These are phyloP conservation scores for Conomelus anceps DNA, from an alignment of 2,888 invertebrate genomes.

Conservation along the genomic window DNA sequence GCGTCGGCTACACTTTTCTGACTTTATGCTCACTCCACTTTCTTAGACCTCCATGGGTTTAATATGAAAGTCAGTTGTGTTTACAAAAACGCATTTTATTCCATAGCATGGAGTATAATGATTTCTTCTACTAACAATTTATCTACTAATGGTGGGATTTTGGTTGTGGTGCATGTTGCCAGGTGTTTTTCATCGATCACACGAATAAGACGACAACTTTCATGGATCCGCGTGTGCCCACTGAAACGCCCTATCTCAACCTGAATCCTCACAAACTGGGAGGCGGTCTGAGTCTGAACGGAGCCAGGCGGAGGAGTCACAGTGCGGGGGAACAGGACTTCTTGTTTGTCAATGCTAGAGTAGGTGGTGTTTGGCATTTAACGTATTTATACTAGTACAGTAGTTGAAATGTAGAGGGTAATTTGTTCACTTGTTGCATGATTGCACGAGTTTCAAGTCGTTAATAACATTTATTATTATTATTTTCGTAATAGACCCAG, in stretches of 20 bases:
- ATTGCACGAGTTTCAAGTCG: too few species aligned
- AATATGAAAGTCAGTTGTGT: too few species aligned
- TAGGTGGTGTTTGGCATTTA: too few species aligned
- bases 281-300: slow-evolving; percentile 26
- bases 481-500: too few species aligned
- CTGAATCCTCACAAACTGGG: slow-evolving; percentile 43
- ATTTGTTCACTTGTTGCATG: too few species aligned
- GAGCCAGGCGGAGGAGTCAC: slow-evolving; percentile 38
- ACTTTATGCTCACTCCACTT: too few species aligned
- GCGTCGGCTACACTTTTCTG: too few species aligned
- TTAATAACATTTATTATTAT: too few species aligned
- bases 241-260: slow-evolving; percentile 57
- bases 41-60: too few species aligned
- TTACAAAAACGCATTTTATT: too few species aligned
- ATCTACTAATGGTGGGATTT: slow-evolving; percentile 1
- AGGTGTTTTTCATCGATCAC: slow-evolving; percentile 92
- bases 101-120: too few species aligned
- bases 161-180: slow-evolving; percentile 31
- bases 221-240: slow-evolving; percentile 94
- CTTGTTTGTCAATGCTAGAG: slow-evolving; percentile 29
- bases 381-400: background rate
- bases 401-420: background rate
- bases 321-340: slow-evolving; percentile 39
- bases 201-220: slow-evolving; percentile 87
- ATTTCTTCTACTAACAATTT: too few species aligned